Percentiles rank a stretch among this genome's conserved stretches.
Conservation (phyloP, 2,888 invertebrate genomes). For the Caenorhabditis zanzibari region DNA sequence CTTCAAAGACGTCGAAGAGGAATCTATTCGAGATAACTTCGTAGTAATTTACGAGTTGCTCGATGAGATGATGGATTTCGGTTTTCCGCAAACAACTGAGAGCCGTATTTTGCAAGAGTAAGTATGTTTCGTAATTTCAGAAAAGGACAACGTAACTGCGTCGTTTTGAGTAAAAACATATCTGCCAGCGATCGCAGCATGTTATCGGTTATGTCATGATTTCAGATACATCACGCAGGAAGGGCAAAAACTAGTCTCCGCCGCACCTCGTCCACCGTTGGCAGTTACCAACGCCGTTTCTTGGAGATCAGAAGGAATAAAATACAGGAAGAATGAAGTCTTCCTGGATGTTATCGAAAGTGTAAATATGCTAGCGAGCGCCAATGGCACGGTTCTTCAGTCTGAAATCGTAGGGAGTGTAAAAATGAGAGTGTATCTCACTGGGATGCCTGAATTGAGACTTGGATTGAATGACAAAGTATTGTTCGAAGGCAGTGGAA, state of each 20-base stretch:
- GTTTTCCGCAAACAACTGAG: constrained; percentile 97
- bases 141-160: not conserved
- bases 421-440: constrained; percentile 98
- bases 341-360: constrained; percentile 99
- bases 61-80: constrained; percentile 97
- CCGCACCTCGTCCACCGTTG: constrained; percentile 96
- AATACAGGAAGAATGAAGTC: constrained; percentile 98
- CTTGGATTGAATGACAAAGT: constrained; percentile 97
- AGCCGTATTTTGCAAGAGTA: constrained; percentile 96
- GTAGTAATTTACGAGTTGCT: constrained; percentile 97
- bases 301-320: constrained; percentile 98
- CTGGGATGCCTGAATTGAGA: constrained; percentile 98
- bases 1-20: constrained; percentile 92
- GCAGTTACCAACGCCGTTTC: constrained; percentile 99
- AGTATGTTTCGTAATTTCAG: constrained; percentile 72
- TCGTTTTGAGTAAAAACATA: too few relatives aligned
- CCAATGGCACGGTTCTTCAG: constrained; percentile 95
- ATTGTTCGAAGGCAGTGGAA: constrained; percentile 96
- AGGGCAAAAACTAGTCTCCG: constrained; percentile 95
- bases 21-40: constrained; percentile 98
- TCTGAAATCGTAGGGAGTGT: constrained; percentile 99
- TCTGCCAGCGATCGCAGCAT: too few relatives aligned
- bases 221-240: constrained; percentile 94
- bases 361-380: constrained; percentile 95
- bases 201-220: not conserved